Evolutionary conservation across 2,113 vertebrate genomes (phyloP).

Genomic region (Corvus moneduloides): DNA sequence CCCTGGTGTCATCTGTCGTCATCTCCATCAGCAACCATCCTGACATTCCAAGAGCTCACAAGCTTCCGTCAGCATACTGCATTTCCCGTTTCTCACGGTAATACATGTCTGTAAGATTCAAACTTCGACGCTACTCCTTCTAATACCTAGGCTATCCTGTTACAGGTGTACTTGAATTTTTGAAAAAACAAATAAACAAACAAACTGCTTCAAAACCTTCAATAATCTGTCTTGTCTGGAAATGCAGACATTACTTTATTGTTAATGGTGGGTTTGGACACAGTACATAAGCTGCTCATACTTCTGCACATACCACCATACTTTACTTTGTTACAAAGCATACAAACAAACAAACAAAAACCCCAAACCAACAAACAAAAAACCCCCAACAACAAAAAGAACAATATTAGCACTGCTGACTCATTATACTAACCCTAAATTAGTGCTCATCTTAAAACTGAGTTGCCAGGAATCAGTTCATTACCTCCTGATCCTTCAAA

Average conservation of each 20-base stretch:
- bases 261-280: background rate
- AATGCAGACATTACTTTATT: background rate
- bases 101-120: accelerated
- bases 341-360: background rate
- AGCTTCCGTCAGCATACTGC: background rate
- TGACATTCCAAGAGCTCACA: background rate
- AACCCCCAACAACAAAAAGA: background rate
- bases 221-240: background rate
- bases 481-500: background rate
- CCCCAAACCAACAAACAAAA: background rate
- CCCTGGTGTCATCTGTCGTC: background rate
- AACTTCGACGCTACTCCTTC: background rate
- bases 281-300: background rate
- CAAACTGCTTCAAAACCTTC: background rate
- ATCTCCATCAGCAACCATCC: background rate
- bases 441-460: background rate
- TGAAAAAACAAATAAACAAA: background rate
- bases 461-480: background rate
- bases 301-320: background rate
- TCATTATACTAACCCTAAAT: background rate
- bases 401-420: background rate
- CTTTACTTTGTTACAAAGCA: background rate
- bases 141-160: background rate
- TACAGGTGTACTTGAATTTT: background rate
- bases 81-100: background rate